phyloP scores from a whole-genome alignment of 2,113 vertebrate species.

The Pteropus alecto region DNA sequence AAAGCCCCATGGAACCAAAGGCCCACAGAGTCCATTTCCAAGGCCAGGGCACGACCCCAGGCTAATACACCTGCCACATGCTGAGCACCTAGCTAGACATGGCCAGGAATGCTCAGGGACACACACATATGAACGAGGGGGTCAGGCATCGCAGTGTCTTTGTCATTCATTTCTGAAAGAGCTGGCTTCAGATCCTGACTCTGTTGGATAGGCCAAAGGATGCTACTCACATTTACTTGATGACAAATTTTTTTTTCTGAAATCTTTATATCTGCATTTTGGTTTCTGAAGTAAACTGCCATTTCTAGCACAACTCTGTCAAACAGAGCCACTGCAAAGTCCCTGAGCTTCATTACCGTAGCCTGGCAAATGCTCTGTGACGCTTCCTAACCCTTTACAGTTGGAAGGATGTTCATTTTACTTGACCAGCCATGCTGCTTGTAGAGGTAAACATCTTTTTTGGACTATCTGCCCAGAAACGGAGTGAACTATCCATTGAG shows the following conservation, averaged over 20 bases:
- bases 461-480: slow-evolving; percentile 39
- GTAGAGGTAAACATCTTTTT: slow-evolving; percentile 31
- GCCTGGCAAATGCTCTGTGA: neutral
- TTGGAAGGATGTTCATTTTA: neutral
- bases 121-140: accelerated
- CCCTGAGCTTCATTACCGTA: neutral
- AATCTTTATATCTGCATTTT: neutral
- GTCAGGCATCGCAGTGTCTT: neutral
- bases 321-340: neutral
- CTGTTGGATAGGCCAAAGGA: neutral
- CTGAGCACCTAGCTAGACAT: neutral
- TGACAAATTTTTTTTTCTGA: neutral
- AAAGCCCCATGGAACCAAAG: slow-evolving; percentile 39
- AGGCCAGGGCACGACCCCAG: neutral
- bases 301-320: neutral
- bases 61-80: neutral
- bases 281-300: neutral
- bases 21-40: neutral
- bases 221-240: neutral
- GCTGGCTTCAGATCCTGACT: neutral
- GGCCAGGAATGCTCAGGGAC: neutral
- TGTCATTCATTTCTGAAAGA: neutral
- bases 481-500: neutral
- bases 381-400: neutral
- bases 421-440: neutral